Conservation (phyloP, 64 coral and sea anemone genomes). For the Montipora cactus region DNA sequence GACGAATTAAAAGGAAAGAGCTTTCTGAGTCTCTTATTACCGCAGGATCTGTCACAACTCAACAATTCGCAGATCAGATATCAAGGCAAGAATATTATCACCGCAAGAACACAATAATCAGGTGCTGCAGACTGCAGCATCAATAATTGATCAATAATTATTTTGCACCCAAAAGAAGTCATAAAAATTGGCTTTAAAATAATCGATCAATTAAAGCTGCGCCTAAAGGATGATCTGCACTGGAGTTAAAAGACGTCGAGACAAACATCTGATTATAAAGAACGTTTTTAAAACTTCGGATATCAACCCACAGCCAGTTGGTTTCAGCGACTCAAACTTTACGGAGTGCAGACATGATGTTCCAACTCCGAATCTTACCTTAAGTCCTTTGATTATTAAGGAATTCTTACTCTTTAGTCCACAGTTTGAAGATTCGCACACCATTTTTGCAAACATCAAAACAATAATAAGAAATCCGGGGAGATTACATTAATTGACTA, state of each 20-base stretch:
- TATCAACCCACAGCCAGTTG: too few species aligned
- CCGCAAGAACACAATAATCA: not conserved
- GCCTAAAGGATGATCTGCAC: not conserved
- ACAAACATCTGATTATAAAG: not conserved
- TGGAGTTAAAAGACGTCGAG: not conserved
- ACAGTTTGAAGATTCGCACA: not conserved
- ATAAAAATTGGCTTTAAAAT: not conserved
- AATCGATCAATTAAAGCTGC: slow-evolving; percentile 5
- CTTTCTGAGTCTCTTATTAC: too few species aligned
- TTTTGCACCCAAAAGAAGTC: not conserved
- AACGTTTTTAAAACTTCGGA: too few species aligned
- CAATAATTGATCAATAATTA: not conserved
- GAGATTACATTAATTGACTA: not conserved
- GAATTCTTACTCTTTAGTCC: not conserved
- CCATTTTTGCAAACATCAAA: not conserved
- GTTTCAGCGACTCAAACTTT: too few species aligned
- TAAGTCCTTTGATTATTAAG: not conserved
- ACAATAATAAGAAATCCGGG: not conserved
- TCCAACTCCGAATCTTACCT: slow-evolving; percentile 2
- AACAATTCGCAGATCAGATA: not conserved
- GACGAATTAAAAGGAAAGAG: too few species aligned
- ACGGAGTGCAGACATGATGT: not conserved
- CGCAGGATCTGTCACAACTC: too few species aligned
- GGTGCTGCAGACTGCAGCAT: not conserved
- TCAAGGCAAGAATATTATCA: not conserved